phyloP scores from a whole-genome alignment of 2,113 vertebrate genomes.

The Myotis lucifugus region DNA sequence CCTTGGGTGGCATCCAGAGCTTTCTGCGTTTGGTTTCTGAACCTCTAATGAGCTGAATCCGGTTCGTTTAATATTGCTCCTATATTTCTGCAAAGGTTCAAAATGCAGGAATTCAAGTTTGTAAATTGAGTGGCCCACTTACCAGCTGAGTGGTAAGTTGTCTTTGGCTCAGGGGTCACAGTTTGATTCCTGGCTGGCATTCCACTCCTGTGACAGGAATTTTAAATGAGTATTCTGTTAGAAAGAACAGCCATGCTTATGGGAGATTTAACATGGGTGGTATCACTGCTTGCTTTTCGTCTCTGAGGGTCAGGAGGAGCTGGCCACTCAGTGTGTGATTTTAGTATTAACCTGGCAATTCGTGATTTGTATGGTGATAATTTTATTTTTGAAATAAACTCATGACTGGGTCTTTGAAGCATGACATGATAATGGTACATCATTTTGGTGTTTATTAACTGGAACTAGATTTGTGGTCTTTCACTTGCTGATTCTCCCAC shows the following conservation, averaged over 20 bases:
- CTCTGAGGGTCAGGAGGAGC: not conserved
- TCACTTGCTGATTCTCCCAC: slow-evolving; percentile 16
- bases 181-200: slow-evolving; percentile 83
- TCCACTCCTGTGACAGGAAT: slow-evolving; percentile 82
- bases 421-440: not conserved
- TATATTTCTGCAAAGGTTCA: slow-evolving; percentile 85
- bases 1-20: slow-evolving; percentile 84
- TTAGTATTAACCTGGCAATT: slow-evolving; percentile 22
- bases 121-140: slow-evolving; percentile 86
- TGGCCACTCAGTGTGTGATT: not conserved
- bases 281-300: not conserved
- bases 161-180: slow-evolving; percentile 84
- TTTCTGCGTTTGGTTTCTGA: slow-evolving; percentile 85
- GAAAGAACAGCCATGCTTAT: slow-evolving; percentile 29
- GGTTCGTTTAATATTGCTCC: slow-evolving; percentile 82
- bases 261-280: slow-evolving; percentile 39
- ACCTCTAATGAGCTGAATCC: slow-evolving; percentile 85
- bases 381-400: slow-evolving; percentile 63
- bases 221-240: slow-evolving; percentile 72
- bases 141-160: slow-evolving; percentile 85
- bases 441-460: slow-evolving; percentile 65
- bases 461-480: slow-evolving; percentile 58
- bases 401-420: slow-evolving; percentile 11
- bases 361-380: slow-evolving; percentile 37
- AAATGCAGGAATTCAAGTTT: slow-evolving; percentile 84